Evolutionary conservation across 2,888 invertebrate genomes (phyloP).

Genomic region (Apamea epomidion): DNA sequence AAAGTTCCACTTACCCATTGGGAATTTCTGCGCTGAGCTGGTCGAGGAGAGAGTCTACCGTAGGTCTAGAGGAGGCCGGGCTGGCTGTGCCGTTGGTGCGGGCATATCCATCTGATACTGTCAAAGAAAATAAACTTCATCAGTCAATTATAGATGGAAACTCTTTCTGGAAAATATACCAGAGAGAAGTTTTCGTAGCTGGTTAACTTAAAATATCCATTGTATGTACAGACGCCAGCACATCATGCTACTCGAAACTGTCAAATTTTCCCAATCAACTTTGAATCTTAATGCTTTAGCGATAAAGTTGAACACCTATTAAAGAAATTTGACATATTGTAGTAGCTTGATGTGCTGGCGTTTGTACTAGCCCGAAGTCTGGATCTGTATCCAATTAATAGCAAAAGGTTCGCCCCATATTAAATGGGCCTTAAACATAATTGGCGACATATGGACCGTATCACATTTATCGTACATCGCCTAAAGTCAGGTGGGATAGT

Average conservation of each 20-base stretch:
- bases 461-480: background rate
- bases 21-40: slow-evolving; percentile 95
- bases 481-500: background rate
- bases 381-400: background rate
- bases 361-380: background rate
- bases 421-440: background rate
- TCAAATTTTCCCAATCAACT: too few relatives aligned
- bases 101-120: slow-evolving; percentile 81
- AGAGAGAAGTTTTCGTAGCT: background rate
- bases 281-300: too few relatives aligned
- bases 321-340: too few relatives aligned
- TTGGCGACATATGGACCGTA: background rate
- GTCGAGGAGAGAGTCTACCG: slow-evolving; percentile 97
- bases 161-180: background rate
- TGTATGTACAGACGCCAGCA: background rate
- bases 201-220: background rate
- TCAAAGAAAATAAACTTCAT: background rate
- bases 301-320: too few relatives aligned
- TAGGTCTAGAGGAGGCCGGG: slow-evolving; percentile 91
- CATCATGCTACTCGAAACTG: too few relatives aligned
- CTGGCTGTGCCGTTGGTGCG: slow-evolving; percentile 88
- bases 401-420: background rate
- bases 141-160: background rate
- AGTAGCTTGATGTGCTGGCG: too few relatives aligned
- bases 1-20: slow-evolving; percentile 92